Conservation (phyloP, 2,113 vertebrate genomes). For the Nannobrachium achirus region DNA sequence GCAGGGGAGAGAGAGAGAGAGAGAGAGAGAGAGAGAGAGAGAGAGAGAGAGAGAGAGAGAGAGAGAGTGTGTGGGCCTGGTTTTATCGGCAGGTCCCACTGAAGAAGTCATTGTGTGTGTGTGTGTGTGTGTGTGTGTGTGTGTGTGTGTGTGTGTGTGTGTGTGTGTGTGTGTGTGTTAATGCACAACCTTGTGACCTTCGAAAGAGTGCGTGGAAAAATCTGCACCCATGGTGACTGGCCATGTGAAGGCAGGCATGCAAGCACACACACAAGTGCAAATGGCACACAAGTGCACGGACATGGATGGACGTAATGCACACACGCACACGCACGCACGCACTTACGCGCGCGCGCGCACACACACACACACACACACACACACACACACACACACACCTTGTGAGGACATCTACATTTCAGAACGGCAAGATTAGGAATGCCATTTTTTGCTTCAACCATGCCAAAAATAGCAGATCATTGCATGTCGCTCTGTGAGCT, state of each 20-base stretch:
- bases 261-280: conserved; percentile 22
- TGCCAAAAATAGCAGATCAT: too few relatives aligned
- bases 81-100: conserved; percentile 15
- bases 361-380: not conserved
- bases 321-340: not conserved
- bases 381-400: not conserved
- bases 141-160: too few relatives aligned
- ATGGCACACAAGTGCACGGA: too few relatives aligned
- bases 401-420: too few relatives aligned
- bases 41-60: too few relatives aligned
- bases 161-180: conserved; percentile 23
- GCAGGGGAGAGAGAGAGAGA: conserved; percentile 6
- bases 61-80: not conserved
- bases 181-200: conserved; percentile 56
- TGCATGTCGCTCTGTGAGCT: too few relatives aligned
- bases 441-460: too few relatives aligned
- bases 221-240: conserved; percentile 1
- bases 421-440: too few relatives aligned
- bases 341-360: not conserved
- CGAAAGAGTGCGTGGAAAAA: conserved; percentile 42
- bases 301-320: too few relatives aligned
- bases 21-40: not conserved
- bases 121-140: too few relatives aligned
- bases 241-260: conserved; percentile 17
- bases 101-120: conserved; percentile 35